Percentiles rank a stretch among this genome's conserved stretches.
phyloP scores from a whole-genome alignment of 1,140 invertebrate genomes.

The Platyscapa corneri region DNA sequence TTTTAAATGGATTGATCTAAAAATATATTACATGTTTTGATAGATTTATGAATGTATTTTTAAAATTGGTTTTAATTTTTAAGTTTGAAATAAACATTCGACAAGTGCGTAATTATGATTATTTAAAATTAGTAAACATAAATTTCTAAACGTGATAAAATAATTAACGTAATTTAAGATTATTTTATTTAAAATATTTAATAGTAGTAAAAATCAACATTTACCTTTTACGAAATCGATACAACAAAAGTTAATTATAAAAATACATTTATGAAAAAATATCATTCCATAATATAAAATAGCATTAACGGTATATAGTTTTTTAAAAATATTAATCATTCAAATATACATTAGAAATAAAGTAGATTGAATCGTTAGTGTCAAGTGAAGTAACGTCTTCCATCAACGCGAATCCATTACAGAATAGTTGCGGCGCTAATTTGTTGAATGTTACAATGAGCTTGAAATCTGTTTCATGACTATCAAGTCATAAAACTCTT shows the following conservation, averaged over 20 bases:
- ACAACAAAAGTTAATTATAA: too few species aligned
- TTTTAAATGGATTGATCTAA: background rate
- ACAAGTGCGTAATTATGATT: too few species aligned
- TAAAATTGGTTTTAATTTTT: background rate
- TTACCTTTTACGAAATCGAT: too few species aligned
- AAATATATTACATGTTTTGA: background rate
- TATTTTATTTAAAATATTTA: too few species aligned
- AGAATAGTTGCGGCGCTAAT: background rate
- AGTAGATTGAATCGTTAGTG: background rate
- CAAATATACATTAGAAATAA: background rate
- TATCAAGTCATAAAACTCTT: constrained; percentile 15
- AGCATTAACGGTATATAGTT: too few species aligned
- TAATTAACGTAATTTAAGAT: too few species aligned
- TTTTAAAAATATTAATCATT: background rate
- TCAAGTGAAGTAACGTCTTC: background rate
- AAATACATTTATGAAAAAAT: too few species aligned
- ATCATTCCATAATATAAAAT: too few species aligned
- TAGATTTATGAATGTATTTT: background rate
- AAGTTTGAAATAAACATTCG: background rate
- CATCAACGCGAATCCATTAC: background rate
- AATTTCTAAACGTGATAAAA: too few species aligned
- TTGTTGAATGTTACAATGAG: background rate
- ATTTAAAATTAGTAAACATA: too few species aligned
- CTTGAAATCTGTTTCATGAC: background rate
- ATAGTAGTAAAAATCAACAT: too few species aligned